Percentiles rank a stretch among this genome's conserved stretches.
Conservation (phyloP, 2,888 invertebrate species). For the Orthonevra nobilis region DNA sequence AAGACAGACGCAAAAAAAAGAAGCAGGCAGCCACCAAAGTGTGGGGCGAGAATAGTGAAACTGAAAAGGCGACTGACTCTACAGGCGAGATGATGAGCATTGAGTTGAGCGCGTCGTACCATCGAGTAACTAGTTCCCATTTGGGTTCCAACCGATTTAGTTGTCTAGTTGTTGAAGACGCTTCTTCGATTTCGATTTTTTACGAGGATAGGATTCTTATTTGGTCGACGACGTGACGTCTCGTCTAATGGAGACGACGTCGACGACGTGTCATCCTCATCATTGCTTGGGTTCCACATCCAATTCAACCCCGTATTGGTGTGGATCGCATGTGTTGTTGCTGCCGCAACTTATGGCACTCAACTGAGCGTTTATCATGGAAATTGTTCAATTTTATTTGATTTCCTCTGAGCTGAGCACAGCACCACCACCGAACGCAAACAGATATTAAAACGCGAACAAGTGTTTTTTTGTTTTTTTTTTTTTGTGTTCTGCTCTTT, state of each 20-base stretch:
- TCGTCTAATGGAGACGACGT: no score
- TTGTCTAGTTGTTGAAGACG: neutral
- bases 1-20: slow-evolving; percentile 23
- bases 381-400: slow-evolving; percentile 69
- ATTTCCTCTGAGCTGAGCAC: slow-evolving; percentile 65
- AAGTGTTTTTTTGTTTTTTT: slow-evolving; percentile 32
- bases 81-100: no score
- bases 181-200: no score
- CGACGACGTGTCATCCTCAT: no score
- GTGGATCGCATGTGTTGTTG: slow-evolving; percentile 63
- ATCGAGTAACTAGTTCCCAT: slow-evolving; percentile 21
- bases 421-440: slow-evolving; percentile 56
- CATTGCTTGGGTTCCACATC: slow-evolving; percentile 20
- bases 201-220: no score
- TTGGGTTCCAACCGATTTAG: slow-evolving; percentile 41
- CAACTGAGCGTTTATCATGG: slow-evolving; percentile 69
- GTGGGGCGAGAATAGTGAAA: slow-evolving; percentile 31
- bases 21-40: neutral
- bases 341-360: slow-evolving; percentile 62
- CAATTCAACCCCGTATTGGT: slow-evolving; percentile 26
- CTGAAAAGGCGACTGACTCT: neutral
- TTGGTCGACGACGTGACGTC: no score
- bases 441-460: slow-evolving; percentile 61
- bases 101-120: no score
- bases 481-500: slow-evolving; percentile 37